Conservation (phyloP, 2,888 invertebrate species). For the Pristionchus maxplancki region DNA sequence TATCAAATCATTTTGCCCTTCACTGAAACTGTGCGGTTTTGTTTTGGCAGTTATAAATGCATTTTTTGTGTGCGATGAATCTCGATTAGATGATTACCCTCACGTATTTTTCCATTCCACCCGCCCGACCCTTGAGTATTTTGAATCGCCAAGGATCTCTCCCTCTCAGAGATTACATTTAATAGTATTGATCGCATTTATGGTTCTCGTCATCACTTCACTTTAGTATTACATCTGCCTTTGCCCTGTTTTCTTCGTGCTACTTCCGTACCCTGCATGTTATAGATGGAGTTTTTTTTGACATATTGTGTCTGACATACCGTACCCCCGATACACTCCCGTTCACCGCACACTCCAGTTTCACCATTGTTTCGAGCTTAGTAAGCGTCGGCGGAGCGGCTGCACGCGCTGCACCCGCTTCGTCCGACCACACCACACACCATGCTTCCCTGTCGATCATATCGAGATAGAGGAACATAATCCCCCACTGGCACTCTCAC, state of each 20-base stretch:
- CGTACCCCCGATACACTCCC: slow-evolving; percentile 39
- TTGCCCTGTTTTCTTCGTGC: background rate
- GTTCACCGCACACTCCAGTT: slow-evolving; percentile 43
- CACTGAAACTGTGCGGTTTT: slow-evolving; percentile 24
- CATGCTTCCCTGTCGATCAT: slow-evolving; percentile 40
- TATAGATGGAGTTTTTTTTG: slow-evolving; percentile 16
- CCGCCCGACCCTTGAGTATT: slow-evolving; percentile 41
- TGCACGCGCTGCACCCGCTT: background rate
- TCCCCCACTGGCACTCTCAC: slow-evolving; percentile 31
- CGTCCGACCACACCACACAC: slow-evolving; percentile 29
- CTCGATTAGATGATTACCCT: slow-evolving; percentile 27
- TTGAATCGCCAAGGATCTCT: slow-evolving; percentile 34
- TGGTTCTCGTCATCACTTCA: slow-evolving; percentile 29
- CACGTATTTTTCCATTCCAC: slow-evolving; percentile 41
- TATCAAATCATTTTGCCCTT: slow-evolving; percentile 28
- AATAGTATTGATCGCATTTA: slow-evolving; percentile 42
- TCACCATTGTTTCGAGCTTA: slow-evolving; percentile 31
- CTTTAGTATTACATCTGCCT: slow-evolving; percentile 34
- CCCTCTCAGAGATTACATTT: slow-evolving; percentile 30
- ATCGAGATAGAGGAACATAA: slow-evolving; percentile 47
- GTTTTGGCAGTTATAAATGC: slow-evolving; percentile 43
- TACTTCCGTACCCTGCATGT: background rate
- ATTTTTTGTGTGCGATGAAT: slow-evolving; percentile 10
- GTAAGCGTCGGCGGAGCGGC: slow-evolving; percentile 24
- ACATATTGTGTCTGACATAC: slow-evolving; percentile 47